phyloP scores from a whole-genome alignment of 2,888 invertebrate genomes.

The Drosophila rellima region DNA sequence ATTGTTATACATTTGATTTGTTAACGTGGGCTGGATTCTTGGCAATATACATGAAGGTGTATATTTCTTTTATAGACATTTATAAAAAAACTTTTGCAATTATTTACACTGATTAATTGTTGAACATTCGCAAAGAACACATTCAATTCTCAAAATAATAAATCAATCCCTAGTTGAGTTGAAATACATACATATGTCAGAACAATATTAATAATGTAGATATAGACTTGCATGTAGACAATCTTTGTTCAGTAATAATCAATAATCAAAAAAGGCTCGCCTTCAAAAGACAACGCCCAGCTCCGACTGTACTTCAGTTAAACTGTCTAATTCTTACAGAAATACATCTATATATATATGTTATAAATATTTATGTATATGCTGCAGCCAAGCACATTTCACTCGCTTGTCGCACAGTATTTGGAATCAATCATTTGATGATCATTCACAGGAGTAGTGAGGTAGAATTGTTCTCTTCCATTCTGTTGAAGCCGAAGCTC shows the following conservation, averaged over 20 bases:
- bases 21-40: conserved; percentile 69
- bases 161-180: neutral
- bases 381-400: conserved; percentile 23
- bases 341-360: conserved; percentile 11
- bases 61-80: conserved; percentile 34
- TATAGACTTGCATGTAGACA: conserved; percentile 15
- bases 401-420: conserved; percentile 34
- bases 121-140: conserved; percentile 2
- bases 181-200: neutral
- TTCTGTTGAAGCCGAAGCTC: neutral
- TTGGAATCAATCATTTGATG: conserved; percentile 80
- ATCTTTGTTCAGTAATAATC: conserved; percentile 24
- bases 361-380: conserved; percentile 28
- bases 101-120: conserved; percentile 5
- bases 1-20: conserved; percentile 47
- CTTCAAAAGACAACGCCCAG: conserved; percentile 16
- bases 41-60: conserved; percentile 52
- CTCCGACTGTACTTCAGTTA: conserved; percentile 20
- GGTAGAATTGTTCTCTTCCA: conserved; percentile 81
- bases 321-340: conserved; percentile 19
- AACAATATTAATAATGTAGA: conserved; percentile 6
- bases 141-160: conserved; percentile 19
- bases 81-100: conserved; percentile 12
- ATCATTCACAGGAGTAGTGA: conserved; percentile 83
- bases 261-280: conserved; percentile 5